Evolutionary conservation across 2,888 invertebrate species (phyloP).

Genomic region (Frankliniella fusca): DNA sequence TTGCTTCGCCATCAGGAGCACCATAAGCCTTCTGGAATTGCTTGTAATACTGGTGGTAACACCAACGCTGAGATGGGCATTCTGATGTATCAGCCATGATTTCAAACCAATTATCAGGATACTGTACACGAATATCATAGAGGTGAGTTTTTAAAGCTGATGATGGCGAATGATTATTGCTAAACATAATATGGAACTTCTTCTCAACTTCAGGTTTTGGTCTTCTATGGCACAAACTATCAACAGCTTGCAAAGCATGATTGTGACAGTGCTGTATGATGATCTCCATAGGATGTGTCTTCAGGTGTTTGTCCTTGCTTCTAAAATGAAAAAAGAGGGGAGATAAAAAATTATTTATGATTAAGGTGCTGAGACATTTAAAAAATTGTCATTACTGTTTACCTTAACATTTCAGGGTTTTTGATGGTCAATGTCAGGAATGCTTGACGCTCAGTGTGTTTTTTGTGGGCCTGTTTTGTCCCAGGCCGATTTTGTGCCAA

Average conservation of each 20-base stretch:
- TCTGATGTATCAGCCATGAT: too few relatives aligned
- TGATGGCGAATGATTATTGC: too few relatives aligned
- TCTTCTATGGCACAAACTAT: background rate
- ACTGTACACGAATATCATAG: too few relatives aligned
- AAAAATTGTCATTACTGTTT: background rate
- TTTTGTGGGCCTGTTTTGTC: slow-evolving; percentile 1
- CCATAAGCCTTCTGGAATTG: too few relatives aligned
- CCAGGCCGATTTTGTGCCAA: background rate
- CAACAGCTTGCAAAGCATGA: background rate
- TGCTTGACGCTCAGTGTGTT: background rate
- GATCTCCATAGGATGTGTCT: slow-evolving; percentile 6
- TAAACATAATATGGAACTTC: too few relatives aligned
- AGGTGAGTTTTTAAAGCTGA: too few relatives aligned
- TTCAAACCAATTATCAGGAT: too few relatives aligned
- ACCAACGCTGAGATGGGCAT: too few relatives aligned
- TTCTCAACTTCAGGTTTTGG: background rate
- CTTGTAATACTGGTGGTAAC: too few relatives aligned
- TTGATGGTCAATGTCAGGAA: background rate
- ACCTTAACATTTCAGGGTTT: background rate
- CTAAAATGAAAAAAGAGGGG: background rate
- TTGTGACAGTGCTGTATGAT: slow-evolving; percentile 13
- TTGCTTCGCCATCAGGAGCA: too few relatives aligned
- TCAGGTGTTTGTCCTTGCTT: slow-evolving; percentile 5
- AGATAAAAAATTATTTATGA: too few relatives aligned
- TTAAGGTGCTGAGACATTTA: too few relatives aligned